phyloP scores from a whole-genome alignment of 2,888 invertebrate genomes.

The Leuctra nigra region DNA sequence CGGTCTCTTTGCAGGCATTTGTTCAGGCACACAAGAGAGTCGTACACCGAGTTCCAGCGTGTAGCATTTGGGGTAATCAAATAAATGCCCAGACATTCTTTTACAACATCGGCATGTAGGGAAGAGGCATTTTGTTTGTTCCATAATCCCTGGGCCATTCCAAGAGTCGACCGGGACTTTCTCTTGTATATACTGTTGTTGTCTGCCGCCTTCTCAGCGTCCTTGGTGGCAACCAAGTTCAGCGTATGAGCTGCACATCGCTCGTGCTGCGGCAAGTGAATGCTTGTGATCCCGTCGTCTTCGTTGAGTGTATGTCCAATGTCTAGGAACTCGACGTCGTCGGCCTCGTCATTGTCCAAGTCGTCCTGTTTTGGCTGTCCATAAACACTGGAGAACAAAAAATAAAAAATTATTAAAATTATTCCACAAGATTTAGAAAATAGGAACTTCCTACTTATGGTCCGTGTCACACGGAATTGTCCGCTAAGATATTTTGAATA shows the following conservation, averaged over 20 bases:
- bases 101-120: not conserved
- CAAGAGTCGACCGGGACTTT: constrained; percentile 2
- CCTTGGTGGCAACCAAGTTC: not conserved
- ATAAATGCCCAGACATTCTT: not conserved
- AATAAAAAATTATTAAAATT: too few species aligned
- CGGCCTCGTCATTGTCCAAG: too few species aligned
- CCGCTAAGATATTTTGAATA: too few species aligned
- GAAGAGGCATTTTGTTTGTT: not conserved
- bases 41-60: constrained; percentile 1
- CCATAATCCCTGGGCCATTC: not conserved
- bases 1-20: not conserved
- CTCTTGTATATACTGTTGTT: not conserved
- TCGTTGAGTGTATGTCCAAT: too few species aligned
- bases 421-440: too few species aligned
- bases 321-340: too few species aligned
- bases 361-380: too few species aligned
- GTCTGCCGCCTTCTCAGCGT: not conserved
- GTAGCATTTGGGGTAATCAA: not conserved
- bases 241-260: constrained; percentile 2
- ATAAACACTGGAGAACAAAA: too few species aligned
- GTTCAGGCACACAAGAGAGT: not conserved
- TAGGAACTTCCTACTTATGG: too few species aligned
- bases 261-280: too few species aligned
- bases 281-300: too few species aligned
- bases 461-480: too few species aligned